Conservation (phyloP, 2,113 vertebrate species). For the Grantiella picta region DNA sequence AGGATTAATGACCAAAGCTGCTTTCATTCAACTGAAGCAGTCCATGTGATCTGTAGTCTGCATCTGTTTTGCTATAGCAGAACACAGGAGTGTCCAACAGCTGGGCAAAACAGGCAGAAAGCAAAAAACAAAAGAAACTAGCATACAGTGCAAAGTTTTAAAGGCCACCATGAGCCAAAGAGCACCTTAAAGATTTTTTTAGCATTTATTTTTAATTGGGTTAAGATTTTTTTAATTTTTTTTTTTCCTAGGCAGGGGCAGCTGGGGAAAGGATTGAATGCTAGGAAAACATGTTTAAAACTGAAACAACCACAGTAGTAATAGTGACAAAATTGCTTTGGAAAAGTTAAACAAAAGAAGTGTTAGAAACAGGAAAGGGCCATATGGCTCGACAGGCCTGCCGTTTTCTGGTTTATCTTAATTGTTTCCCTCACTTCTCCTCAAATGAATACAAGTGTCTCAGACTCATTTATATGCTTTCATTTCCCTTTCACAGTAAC, state of each 20-base stretch:
- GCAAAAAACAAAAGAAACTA: not conserved
- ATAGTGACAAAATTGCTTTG: slow-evolving; percentile 64
- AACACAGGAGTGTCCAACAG: slow-evolving; percentile 2
- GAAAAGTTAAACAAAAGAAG: slow-evolving; percentile 61
- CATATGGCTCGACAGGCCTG: slow-evolving; percentile 43
- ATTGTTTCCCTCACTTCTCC: slow-evolving; percentile 57
- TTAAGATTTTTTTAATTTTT: not conserved
- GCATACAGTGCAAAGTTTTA: not conserved
- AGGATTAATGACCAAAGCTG: slow-evolving; percentile 12
- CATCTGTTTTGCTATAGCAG: slow-evolving; percentile 44
- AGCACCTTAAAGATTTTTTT: not conserved
- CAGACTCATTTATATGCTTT: slow-evolving; percentile 57
- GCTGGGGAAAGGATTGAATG: slow-evolving; percentile 55
- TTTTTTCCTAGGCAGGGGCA: not conserved
- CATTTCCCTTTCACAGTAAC: slow-evolving; percentile 62
- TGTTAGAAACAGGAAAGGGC: slow-evolving; percentile 56
- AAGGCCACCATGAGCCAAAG: not conserved
- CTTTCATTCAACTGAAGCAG: slow-evolving; percentile 15
- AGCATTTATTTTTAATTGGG: not conserved
- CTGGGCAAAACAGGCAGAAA: slow-evolving; percentile 39
- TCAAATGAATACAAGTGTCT: slow-evolving; percentile 63
- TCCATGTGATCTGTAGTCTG: not conserved
- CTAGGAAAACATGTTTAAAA: slow-evolving; percentile 60
- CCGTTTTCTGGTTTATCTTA: slow-evolving; percentile 67
- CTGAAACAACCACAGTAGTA: slow-evolving; percentile 51